Evolutionary conservation across 2,888 invertebrate species (phyloP).

Genomic region (Drosophila pullipes): DNA sequence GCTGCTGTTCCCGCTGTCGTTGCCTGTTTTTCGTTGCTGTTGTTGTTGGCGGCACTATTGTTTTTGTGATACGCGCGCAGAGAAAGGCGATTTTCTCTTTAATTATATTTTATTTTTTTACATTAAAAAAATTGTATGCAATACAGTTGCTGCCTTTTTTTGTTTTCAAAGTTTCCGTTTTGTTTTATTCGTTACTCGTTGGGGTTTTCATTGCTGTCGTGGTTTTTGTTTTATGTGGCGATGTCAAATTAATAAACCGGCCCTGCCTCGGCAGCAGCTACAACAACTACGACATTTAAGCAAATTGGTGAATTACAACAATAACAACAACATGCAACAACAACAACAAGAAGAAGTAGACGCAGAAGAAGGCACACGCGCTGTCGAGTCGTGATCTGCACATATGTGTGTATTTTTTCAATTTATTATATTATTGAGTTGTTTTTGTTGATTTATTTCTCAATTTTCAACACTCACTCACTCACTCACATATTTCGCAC

Average conservation of each 20-base stretch:
- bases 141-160: slow-evolving; percentile 43
- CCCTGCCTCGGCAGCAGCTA: slow-evolving; percentile 56
- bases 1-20: slow-evolving; percentile 58
- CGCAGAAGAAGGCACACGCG: slow-evolving; percentile 11
- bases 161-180: slow-evolving; percentile 66
- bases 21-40: slow-evolving; percentile 43
- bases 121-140: slow-evolving; percentile 65
- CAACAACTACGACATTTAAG: slow-evolving; percentile 33
- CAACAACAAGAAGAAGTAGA: slow-evolving; percentile 4
- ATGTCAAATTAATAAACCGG: slow-evolving; percentile 78
- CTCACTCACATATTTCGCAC: slow-evolving; percentile 25
- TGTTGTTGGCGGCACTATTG: slow-evolving; percentile 69
- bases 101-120: slow-evolving; percentile 77
- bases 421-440: slow-evolving; percentile 42
- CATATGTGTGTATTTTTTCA: slow-evolving; percentile 39
- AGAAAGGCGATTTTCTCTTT: slow-evolving; percentile 79
- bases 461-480: slow-evolving; percentile 38
- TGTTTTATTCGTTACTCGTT: slow-evolving; percentile 54
- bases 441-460: slow-evolving; percentile 34
- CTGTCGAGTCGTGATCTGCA: slow-evolving; percentile 50
- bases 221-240: slow-evolving; percentile 48
- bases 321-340: slow-evolving; percentile 35
- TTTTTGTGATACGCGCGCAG: slow-evolving; percentile 74
- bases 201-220: slow-evolving; percentile 32
- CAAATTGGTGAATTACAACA: slow-evolving; percentile 43